Evolutionary conservation across 2,113 vertebrate genomes (phyloP).

Genomic region (Bos javanicus): DNA sequence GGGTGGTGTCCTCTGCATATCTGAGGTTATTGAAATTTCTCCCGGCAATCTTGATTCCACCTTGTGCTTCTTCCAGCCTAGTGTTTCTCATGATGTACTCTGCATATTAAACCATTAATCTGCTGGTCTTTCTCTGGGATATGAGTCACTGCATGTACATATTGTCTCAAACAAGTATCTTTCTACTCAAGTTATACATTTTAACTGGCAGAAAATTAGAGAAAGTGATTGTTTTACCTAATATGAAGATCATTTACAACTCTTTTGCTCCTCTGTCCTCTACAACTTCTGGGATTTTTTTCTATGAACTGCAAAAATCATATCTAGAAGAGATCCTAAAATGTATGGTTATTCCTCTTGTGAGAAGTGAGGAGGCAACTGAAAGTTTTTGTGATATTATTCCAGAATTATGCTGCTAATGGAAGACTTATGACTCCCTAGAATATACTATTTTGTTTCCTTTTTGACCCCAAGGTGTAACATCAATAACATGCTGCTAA

Average conservation of each 20-base stretch:
- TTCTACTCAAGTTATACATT: background rate
- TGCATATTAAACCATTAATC: background rate
- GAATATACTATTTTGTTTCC: background rate
- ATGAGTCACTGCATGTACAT: background rate
- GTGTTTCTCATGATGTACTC: background rate
- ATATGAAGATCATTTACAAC: background rate
- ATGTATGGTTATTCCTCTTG: background rate
- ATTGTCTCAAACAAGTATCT: background rate
- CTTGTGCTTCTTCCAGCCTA: background rate
- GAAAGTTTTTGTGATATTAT: background rate
- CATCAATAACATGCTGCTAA: background rate
- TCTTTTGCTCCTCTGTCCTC: background rate
- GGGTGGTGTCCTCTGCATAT: background rate
- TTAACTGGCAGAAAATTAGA: background rate
- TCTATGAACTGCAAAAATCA: background rate
- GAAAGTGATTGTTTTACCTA: background rate
- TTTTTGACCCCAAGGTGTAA: background rate
- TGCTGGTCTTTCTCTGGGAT: background rate
- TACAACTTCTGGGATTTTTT: background rate
- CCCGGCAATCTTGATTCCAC: background rate
- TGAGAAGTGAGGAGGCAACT: background rate
- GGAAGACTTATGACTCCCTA: background rate
- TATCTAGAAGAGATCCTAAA: background rate
- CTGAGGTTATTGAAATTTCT: background rate
- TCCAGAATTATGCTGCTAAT: background rate